Percentiles rank a stretch among this genome's conserved stretches.
Conservation (phyloP, 2,888 invertebrate genomes). For the Oegoconia quadripuncta region DNA sequence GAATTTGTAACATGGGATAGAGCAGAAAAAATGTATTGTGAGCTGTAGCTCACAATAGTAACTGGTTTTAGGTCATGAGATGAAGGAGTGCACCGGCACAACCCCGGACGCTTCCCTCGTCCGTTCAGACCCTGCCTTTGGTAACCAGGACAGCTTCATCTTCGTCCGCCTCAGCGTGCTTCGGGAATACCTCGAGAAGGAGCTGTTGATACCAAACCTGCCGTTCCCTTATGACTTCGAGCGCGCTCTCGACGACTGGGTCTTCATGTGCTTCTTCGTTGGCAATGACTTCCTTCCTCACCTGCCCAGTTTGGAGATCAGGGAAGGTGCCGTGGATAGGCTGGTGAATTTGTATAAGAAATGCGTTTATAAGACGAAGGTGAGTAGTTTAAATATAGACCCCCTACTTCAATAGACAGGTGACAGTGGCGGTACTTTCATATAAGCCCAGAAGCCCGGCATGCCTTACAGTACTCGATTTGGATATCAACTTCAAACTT, state of each 20-base stretch:
- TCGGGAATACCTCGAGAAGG: constrained; percentile 94
- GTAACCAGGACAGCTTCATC: constrained; percentile 91
- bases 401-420: too few species aligned
- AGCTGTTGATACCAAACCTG: constrained; percentile 93
- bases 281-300: constrained; percentile 99
- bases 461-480: too few species aligned
- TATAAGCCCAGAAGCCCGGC: too few species aligned
- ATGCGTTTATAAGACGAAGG: constrained; percentile 94
- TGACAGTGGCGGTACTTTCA: too few species aligned
- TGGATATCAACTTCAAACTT: too few species aligned
- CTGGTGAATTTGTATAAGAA: constrained; percentile 96
- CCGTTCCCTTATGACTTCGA: constrained; percentile 98
- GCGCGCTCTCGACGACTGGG: constrained; percentile 98
- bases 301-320: constrained; percentile 97
- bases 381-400: too few species aligned
- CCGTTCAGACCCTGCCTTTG: constrained; percentile 81
- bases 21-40: not conserved
- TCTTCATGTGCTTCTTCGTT: constrained; percentile 98
- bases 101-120: constrained; percentile 79
- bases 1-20: too few species aligned
- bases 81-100: constrained; percentile 94
- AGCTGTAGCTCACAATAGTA: not conserved
- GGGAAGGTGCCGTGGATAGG: constrained; percentile 97
- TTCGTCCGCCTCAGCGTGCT: constrained; percentile 96
- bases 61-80: constrained; percentile 86